phyloP scores from a whole-genome alignment of 2,888 invertebrate species.

The Aricia artaxerxes region DNA sequence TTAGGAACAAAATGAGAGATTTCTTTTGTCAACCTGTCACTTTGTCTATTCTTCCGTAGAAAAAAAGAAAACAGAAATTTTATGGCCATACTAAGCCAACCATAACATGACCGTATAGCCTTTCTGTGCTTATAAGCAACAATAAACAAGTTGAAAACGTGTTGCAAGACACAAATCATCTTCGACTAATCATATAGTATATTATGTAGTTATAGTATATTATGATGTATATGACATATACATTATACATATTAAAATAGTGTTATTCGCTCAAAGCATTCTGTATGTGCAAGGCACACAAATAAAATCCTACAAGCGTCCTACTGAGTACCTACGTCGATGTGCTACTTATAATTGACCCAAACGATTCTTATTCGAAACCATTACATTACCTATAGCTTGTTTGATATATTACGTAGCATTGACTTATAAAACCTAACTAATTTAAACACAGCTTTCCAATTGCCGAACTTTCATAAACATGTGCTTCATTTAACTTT shows the following conservation, averaged over 20 bases:
- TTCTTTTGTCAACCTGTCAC: neutral
- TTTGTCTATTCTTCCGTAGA: too few relatives aligned
- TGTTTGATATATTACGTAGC: conserved; percentile 10
- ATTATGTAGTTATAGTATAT: neutral
- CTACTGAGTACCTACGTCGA: conserved; percentile 6
- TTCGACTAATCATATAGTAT: neutral
- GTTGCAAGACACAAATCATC: neutral
- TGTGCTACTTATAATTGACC: conserved; percentile 8
- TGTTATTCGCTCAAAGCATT: conserved; percentile 4
- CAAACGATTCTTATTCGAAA: conserved; percentile 2
- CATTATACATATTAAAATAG: neutral
- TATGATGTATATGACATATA: neutral
- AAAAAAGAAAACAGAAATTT: too few relatives aligned
- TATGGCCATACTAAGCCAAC: neutral
- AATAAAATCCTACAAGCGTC: conserved; percentile 3
- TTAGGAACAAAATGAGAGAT: neutral
- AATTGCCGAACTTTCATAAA: neutral
- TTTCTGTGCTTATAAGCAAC: neutral
- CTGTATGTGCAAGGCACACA: neutral
- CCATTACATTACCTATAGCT: conserved; percentile 9
- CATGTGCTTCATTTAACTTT: neutral
- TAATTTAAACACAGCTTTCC: neutral
- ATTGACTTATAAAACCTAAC: neutral
- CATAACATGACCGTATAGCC: neutral
- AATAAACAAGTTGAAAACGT: neutral